phyloP scores from a whole-genome alignment of 2,888 invertebrate genomes.

The Cephonodes hylas region DNA sequence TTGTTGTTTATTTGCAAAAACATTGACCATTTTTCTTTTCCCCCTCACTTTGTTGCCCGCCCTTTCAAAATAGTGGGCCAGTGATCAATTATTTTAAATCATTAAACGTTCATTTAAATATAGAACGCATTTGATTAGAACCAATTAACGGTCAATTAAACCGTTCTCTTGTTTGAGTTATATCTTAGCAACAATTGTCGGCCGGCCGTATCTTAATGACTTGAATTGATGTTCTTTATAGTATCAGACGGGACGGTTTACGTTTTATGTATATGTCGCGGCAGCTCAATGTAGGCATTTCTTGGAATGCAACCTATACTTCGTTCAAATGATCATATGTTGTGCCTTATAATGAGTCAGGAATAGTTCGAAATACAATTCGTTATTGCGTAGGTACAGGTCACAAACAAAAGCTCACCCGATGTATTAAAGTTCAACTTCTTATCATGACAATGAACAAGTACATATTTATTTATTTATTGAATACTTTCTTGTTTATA shows the following conservation, averaged over 20 bases:
- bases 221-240: conserved; percentile 52
- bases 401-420: too few species aligned
- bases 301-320: background rate
- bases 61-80: background rate
- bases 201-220: conserved; percentile 54
- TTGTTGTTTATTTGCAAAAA: background rate
- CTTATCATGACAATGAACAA: too few species aligned
- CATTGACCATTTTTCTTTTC: background rate
- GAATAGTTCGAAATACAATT: too few species aligned
- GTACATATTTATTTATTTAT: too few species aligned
- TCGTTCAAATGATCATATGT: background rate
- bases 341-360: background rate
- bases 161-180: conserved; percentile 63
- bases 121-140: conserved; percentile 79
- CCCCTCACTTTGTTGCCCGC: background rate
- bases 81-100: conserved; percentile 41
- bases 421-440: too few species aligned
- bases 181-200: conserved; percentile 64
- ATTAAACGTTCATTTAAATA: conserved; percentile 76
- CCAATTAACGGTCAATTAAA: conserved; percentile 78
- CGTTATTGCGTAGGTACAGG: too few species aligned
- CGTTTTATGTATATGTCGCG: conserved; percentile 23
- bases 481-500: too few species aligned
- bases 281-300: background rate
- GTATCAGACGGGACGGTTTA: conserved; percentile 21